phyloP scores from a whole-genome alignment of 2,888 invertebrate species.

The Melanargia galathea region DNA sequence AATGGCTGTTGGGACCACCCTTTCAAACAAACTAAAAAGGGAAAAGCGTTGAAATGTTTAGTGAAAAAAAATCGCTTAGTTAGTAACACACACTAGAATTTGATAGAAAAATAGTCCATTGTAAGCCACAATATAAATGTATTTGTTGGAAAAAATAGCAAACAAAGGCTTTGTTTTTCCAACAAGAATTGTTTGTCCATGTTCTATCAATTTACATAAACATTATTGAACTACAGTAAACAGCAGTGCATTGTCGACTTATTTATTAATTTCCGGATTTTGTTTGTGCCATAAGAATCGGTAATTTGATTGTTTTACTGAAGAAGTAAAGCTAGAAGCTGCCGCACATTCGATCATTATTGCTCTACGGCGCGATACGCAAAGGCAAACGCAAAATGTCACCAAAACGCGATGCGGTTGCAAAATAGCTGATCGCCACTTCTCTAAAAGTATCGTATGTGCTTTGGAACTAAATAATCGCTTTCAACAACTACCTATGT shows the following conservation, averaged over 20 bases:
- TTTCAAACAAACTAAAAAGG: background rate
- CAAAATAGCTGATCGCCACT: too few relatives aligned
- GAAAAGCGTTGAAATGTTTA: background rate
- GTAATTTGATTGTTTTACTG: too few relatives aligned
- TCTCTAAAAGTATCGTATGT: too few relatives aligned
- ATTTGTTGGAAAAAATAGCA: background rate
- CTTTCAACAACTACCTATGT: background rate
- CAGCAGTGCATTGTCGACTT: background rate
- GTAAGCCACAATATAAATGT: background rate
- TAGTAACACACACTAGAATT: background rate
- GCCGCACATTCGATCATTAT: too few relatives aligned
- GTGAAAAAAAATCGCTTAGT: background rate
- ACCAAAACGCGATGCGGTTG: too few relatives aligned
- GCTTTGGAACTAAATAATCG: too few relatives aligned
- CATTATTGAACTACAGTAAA: background rate
- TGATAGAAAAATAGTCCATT: background rate
- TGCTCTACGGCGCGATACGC: too few relatives aligned
- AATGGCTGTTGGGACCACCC: background rate
- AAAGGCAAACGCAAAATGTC: too few relatives aligned
- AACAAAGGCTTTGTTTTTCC: background rate
- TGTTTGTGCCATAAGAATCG: too few relatives aligned
- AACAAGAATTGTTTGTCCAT: background rate
- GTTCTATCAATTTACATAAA: background rate
- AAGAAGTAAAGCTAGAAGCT: too few relatives aligned
- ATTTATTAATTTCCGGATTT: too few relatives aligned